These are phyloP conservation scores for Silvanus unidentatus DNA, from an alignment of 2,888 invertebrate genomes.

Conservation along the genomic window DNA sequence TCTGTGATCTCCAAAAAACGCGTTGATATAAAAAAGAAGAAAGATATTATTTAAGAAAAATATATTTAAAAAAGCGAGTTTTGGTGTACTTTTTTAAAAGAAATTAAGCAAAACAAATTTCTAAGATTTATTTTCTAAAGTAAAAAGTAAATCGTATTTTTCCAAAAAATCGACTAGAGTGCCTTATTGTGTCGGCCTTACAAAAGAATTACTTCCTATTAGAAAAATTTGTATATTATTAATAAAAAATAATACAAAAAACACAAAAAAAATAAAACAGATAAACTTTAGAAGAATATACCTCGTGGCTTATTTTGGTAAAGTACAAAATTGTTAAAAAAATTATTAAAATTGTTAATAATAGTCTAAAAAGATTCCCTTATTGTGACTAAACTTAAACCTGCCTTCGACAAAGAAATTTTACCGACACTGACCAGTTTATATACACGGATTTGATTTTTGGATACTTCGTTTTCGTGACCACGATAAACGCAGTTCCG, in stretches of 20 bases:
- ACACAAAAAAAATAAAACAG: conserved; percentile 32
- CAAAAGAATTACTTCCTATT: conserved; percentile 36
- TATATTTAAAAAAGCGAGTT: conserved; percentile 16
- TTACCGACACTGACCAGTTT: conserved; percentile 16
- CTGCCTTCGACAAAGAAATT: conserved; percentile 19
- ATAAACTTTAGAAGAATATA: conserved; percentile 20
- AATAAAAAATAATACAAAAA: conserved; percentile 37
- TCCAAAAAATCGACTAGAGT: conserved; percentile 45
- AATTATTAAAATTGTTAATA: conserved; percentile 25
- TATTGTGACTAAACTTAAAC: conserved; percentile 28
- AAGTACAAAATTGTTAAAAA: conserved; percentile 37
- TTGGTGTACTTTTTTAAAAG: conserved; percentile 29
- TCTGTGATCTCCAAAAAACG: conserved; percentile 37
- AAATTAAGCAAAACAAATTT: conserved; percentile 27
- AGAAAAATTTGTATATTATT: conserved; percentile 44
- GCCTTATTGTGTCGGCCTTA: conserved; percentile 49
- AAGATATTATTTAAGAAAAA: conserved; percentile 24
- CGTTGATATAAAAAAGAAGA: conserved; percentile 14
- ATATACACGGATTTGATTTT: not conserved
- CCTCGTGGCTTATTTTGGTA: conserved; percentile 39
- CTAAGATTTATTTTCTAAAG: conserved; percentile 23
- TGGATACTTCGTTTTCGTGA: too few relatives aligned
- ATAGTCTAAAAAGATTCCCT: conserved; percentile 21
- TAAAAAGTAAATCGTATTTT: conserved; percentile 39
- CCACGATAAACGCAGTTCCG: conserved; percentile 6